A percentile compares a stretch with the other conserved stretches of the same genome.
These are phyloP conservation scores for Epinotia bilunana DNA, from an alignment of 2,888 invertebrate genomes.

Conservation along the genomic window DNA sequence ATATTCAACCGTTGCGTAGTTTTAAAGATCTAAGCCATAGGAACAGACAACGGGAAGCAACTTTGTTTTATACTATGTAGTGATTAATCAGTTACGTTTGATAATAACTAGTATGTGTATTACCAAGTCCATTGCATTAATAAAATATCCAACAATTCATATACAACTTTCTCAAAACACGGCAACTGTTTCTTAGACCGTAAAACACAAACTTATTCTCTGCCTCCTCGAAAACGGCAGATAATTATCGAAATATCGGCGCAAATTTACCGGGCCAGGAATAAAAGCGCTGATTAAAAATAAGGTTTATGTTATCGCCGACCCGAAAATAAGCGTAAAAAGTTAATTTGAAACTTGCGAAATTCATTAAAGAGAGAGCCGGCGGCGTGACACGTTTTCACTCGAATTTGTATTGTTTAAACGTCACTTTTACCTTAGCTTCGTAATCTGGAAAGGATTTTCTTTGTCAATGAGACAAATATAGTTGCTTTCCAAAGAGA, in stretches of 20 bases:
- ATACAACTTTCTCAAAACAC: not conserved
- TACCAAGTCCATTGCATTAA: no score
- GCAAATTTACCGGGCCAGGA: not conserved
- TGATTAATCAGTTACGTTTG: no score
- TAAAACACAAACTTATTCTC: not conserved
- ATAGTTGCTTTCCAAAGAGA: not conserved
- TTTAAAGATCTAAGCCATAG: no score
- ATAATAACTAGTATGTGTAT: no score
- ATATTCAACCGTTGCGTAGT: no score
- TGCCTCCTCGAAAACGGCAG: conserved; percentile 2
- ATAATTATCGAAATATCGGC: conserved; percentile 19
- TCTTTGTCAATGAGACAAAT: not conserved
- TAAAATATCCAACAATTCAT: no score
- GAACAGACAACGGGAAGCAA: no score
- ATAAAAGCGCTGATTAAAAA: conserved; percentile 12
- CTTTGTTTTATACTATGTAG: no score
- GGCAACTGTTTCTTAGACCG: not conserved
- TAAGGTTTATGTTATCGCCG: conserved; percentile 17
- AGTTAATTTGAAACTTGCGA: conserved; percentile 6
- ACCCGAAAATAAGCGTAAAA: conserved; percentile 7
- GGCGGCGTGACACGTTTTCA: conserved; percentile 10
- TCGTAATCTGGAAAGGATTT: not conserved
- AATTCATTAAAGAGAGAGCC: conserved; percentile 14
- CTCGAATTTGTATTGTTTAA: not conserved
- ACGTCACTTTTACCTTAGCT: not conserved